Percentiles rank a stretch among this genome's conserved stretches.
Evolutionary conservation across 1,140 invertebrate genomes (phyloP).

Genomic region (Musca domestica): DNA sequence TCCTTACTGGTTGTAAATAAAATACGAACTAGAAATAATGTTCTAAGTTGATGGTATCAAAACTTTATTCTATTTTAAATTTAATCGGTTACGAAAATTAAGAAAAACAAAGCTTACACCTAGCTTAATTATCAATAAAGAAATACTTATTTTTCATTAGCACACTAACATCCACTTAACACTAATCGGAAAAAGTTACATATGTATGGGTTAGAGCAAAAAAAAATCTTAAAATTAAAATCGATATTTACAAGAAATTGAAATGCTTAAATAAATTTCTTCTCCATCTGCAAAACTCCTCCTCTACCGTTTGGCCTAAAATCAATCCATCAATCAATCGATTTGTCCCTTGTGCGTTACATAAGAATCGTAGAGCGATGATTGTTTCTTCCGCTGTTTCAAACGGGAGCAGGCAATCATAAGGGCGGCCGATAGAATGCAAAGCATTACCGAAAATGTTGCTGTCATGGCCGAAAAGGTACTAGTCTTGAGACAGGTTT

Average conservation of each 20-base stretch:
- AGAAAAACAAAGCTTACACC: too few species aligned
- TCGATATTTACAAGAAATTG: slow-evolving; percentile 2
- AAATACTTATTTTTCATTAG: too few species aligned
- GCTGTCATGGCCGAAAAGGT: slow-evolving; percentile 73
- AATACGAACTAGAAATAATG: too few species aligned
- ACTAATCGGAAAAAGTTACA: neutral
- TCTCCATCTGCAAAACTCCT: too few species aligned
- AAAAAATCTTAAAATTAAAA: neutral
- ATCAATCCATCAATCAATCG: slow-evolving; percentile 34
- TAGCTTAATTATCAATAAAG: too few species aligned
- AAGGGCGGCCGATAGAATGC: slow-evolving; percentile 67
- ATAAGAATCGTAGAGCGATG: slow-evolving; percentile 48
- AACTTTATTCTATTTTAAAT: too few species aligned
- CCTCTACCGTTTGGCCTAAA: neutral
- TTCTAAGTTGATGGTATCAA: too few species aligned
- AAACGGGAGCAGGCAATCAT: slow-evolving; percentile 70
- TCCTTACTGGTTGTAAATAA: too few species aligned
- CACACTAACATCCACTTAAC: neutral
- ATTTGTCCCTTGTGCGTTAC: slow-evolving; percentile 52
- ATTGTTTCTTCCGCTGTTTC: slow-evolving; percentile 55
- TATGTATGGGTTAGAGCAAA: too few species aligned
- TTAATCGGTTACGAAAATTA: too few species aligned
- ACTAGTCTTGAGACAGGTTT: slow-evolving; percentile 74
- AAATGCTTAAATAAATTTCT: neutral
- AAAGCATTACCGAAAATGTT: slow-evolving; percentile 65